Evolutionary conservation across 2,797 vertebrate genomes (phyloP).

Genomic region (Paguma larvata): DNA sequence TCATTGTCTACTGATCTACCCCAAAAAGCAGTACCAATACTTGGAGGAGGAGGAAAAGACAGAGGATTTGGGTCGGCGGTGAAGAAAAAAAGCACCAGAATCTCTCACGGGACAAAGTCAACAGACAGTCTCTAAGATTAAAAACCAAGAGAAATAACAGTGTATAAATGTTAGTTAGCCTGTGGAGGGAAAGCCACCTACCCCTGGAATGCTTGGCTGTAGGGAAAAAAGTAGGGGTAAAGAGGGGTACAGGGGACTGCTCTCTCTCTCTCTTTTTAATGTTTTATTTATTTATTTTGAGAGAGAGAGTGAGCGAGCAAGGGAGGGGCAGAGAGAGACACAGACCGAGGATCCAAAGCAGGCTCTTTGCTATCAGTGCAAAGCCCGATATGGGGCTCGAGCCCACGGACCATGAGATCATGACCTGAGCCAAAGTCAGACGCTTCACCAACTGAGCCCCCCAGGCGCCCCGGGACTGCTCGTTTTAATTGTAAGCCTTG

Average conservation of each 20-base stretch:
- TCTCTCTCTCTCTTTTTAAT: no score
- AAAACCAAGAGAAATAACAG: not conserved
- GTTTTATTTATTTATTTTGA: no score
- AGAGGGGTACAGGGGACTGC: no score
- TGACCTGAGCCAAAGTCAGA: no score
- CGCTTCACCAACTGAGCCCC: no score
- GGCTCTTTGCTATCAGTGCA: no score
- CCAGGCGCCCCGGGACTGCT: no score
- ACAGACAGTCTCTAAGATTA: not conserved
- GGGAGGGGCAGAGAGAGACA: no score
- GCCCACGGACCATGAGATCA: no score
- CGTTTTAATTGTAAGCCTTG: not conserved
- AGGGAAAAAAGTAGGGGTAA: not conserved
- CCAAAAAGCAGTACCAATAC: not conserved
- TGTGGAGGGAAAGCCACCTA: not conserved
- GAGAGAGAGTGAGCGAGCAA: no score
- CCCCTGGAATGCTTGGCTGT: not conserved
- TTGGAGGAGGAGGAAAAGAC: not conserved
- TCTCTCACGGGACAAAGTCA: not conserved
- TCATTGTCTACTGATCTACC: not conserved
- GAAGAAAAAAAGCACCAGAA: not conserved
- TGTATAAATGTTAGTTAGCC: not conserved
- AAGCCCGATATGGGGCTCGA: rapidly evolving
- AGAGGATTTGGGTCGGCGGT: not conserved
- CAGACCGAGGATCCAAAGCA: no score